Evolutionary conservation across 2,888 invertebrate genomes (phyloP).

Genomic region (Ophion costatus): DNA sequence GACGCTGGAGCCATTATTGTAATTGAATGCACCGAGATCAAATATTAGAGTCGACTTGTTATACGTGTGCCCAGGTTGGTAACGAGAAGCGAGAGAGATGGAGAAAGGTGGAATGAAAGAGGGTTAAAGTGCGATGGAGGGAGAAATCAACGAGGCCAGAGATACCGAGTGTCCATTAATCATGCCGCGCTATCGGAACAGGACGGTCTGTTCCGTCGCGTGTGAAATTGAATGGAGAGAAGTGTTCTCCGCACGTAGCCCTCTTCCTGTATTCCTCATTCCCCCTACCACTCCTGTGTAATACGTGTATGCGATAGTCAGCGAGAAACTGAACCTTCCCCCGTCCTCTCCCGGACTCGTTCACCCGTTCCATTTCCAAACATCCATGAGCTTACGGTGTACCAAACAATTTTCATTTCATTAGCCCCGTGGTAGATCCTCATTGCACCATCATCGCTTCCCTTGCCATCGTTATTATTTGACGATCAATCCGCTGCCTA

Average conservation of each 20-base stretch:
- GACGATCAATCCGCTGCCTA: slow-evolving; percentile 28
- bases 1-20: slow-evolving; percentile 72
- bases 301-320: slow-evolving; percentile 58
- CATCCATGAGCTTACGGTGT: background rate
- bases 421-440: slow-evolving; percentile 65
- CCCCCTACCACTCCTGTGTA: slow-evolving; percentile 26
- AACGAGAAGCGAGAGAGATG: slow-evolving; percentile 17
- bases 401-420: slow-evolving; percentile 73
- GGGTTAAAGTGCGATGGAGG: slow-evolving; percentile 48
- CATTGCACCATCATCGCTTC: slow-evolving; percentile 42
- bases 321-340: slow-evolving; percentile 55
- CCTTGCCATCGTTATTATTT: slow-evolving; percentile 43
- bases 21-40: slow-evolving; percentile 78
- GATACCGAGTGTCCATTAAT: slow-evolving; percentile 78
- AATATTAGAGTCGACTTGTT: slow-evolving; percentile 72
- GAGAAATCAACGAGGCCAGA: slow-evolving; percentile 62
- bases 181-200: slow-evolving; percentile 76
- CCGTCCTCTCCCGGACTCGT: slow-evolving; percentile 68
- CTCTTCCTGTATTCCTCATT: slow-evolving; percentile 54
- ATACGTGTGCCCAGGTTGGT: background rate
- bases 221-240: slow-evolving; percentile 78
- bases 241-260: slow-evolving; percentile 70
- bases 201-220: slow-evolving; percentile 75
- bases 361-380: background rate
- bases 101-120: slow-evolving; percentile 33